These are phyloP conservation scores for Oostethus manadensis DNA, from an alignment of 2,113 vertebrate genomes.

Conservation along the genomic window DNA sequence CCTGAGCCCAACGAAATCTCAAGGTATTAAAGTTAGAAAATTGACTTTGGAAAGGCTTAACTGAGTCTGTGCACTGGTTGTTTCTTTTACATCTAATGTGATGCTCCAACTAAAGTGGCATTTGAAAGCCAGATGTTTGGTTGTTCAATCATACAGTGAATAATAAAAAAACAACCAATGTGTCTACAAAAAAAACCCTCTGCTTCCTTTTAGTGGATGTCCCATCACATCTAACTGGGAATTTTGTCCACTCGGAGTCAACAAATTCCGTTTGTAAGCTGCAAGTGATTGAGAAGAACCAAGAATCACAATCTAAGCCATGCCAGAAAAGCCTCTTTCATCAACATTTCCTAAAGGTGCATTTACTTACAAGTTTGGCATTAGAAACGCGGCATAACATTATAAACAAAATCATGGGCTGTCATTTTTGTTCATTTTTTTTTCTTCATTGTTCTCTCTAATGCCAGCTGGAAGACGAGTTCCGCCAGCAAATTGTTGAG, in stretches of 20 bases:
- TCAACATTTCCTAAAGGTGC: conserved; percentile 56
- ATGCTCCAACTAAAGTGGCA: too few species aligned
- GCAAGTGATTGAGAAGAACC: background rate
- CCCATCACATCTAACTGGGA: background rate
- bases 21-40: conserved; percentile 25
- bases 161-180: too few species aligned
- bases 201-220: conserved; percentile 3
- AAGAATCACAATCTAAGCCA: background rate
- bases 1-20: background rate
- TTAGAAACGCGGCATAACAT: background rate
- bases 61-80: background rate
- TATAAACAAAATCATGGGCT: background rate
- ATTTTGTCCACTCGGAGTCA: background rate
- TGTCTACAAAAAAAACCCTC: too few species aligned
- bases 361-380: conserved; percentile 10
- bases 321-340: conserved; percentile 39
- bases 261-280: background rate
- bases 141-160: too few species aligned
- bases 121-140: too few species aligned
- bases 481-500: conserved; percentile 73
- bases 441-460: background rate
- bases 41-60: background rate
- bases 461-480: conserved; percentile 75
- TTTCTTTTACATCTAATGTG: background rate
- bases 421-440: background rate